Evolutionary conservation across 2,113 vertebrate genomes (phyloP).

Genomic region (Dipodomys merriami): DNA sequence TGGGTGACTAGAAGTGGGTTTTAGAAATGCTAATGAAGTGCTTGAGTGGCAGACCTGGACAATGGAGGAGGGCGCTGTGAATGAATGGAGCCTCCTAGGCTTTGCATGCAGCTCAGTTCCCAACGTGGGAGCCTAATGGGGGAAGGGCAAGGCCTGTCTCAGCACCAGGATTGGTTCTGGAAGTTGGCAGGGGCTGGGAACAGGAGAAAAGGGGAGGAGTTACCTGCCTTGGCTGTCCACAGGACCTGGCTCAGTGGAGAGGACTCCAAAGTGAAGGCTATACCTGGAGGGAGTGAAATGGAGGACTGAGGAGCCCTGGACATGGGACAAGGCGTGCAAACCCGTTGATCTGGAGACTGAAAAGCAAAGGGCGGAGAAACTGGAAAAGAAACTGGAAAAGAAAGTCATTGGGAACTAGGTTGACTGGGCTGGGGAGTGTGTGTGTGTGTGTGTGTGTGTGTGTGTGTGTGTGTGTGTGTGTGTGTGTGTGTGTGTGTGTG

Average conservation of each 20-base stretch:
- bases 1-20: slow-evolving; percentile 13
- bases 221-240: not conserved
- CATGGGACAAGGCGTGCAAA: not conserved
- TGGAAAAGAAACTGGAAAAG: not conserved
- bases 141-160: not conserved
- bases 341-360: not conserved
- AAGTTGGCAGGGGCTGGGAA: slow-evolving; percentile 20
- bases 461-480: too few relatives aligned
- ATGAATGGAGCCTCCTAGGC: slow-evolving; percentile 2
- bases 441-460: too few relatives aligned
- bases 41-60: slow-evolving; percentile 68
- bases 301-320: not conserved
- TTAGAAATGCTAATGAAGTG: slow-evolving; percentile 74
- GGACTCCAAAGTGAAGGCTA: not conserved
- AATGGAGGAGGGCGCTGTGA: slow-evolving; percentile 59
- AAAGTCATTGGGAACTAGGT: not conserved
- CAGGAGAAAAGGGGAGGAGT: not conserved
- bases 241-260: not conserved
- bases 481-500: too few relatives aligned
- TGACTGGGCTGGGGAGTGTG: not conserved
- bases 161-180: not conserved
- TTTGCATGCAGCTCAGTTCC: slow-evolving; percentile 55
- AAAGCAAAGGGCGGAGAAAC: not conserved
- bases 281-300: too few relatives aligned
- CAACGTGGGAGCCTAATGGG: slow-evolving; percentile 53